phyloP scores from a whole-genome alignment of 2,797 vertebrate genomes.

The Cossypha heuglini region DNA sequence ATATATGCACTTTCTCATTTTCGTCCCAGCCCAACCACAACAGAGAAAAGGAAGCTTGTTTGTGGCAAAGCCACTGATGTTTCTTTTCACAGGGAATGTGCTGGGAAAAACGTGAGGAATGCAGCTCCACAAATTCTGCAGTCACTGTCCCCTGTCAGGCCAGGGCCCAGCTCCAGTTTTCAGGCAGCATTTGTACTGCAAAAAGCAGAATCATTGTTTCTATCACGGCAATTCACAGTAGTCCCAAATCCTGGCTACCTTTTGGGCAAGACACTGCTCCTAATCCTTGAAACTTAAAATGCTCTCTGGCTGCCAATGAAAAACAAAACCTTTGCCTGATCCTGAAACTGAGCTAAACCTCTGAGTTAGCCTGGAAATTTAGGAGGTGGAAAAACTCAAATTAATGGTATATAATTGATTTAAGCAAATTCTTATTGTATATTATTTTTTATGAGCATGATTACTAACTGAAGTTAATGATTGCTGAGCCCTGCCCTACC shows the following conservation, averaged over 20 bases:
- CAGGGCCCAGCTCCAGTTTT: not conserved
- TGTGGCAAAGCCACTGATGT: not conserved
- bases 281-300: not conserved
- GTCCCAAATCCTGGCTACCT: not conserved
- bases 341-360: not conserved
- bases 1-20: not conserved
- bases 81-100: not conserved
- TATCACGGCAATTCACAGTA: not conserved
- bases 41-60: not conserved
- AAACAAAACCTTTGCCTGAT: not conserved
- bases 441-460: not conserved
- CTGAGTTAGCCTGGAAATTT: not conserved
- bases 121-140: not conserved
- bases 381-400: accelerated
- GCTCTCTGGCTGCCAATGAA: not conserved
- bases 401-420: not conserved
- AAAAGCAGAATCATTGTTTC: not conserved
- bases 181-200: not conserved
- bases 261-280: not conserved
- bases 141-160: not conserved
- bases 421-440: accelerated
- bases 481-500: not conserved
- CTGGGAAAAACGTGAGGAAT: accelerated
- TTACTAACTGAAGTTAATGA: not conserved
- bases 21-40: not conserved